Conservation (phyloP, 1,140 invertebrate species). For the Drosophila yakuba region DNA sequence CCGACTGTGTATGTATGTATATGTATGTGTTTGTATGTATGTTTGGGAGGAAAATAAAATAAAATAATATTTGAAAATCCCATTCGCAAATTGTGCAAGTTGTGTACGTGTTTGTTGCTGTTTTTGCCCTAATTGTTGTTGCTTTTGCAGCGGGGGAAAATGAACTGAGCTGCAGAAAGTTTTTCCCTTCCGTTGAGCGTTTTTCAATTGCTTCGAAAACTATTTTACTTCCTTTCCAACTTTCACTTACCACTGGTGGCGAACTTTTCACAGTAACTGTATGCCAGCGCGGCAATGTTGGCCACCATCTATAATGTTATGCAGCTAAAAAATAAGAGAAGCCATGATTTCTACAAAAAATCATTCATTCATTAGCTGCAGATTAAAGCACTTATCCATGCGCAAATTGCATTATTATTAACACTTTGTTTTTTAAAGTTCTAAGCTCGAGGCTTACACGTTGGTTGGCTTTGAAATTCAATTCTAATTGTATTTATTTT, state of each 20-base stretch:
- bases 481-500: no score
- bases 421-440: no score
- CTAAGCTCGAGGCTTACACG: no score
- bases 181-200: slow-evolving; percentile 51
- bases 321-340: neutral
- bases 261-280: slow-evolving; percentile 64
- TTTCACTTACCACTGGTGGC: slow-evolving; percentile 66
- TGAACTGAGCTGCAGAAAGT: slow-evolving; percentile 56
- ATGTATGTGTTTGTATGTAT: no score
- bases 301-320: neutral
- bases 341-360: neutral
- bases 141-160: slow-evolving; percentile 20
- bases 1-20: neutral
- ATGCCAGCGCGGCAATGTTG: neutral
- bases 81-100: slow-evolving; percentile 52
- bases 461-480: no score
- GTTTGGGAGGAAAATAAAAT: slow-evolving; percentile 16
- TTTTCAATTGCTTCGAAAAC: slow-evolving; percentile 75
- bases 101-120: slow-evolving; percentile 30
- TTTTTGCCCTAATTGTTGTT: slow-evolving; percentile 14
- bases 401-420: no score
- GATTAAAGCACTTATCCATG: no score
- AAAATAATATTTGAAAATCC: slow-evolving; percentile 27
- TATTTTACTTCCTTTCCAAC: slow-evolving; percentile 69
- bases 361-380: no score